These are phyloP conservation scores for Ellobius talpinus DNA, from an alignment of 2,113 vertebrate species.

Conservation along the genomic window DNA sequence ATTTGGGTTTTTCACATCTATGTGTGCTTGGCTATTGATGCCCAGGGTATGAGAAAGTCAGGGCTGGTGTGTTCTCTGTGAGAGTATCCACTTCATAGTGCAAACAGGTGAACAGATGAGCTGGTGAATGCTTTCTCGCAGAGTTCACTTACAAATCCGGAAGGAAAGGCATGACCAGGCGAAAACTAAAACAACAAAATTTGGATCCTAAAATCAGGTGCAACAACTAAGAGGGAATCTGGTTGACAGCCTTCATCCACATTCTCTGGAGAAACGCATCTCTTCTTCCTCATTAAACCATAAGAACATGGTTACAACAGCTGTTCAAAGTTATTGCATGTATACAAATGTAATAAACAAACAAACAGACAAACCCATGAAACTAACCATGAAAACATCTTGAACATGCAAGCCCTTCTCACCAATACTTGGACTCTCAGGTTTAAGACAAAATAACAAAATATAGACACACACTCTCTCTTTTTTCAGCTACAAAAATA, in stretches of 20 bases:
- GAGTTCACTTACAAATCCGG: constrained; percentile 86
- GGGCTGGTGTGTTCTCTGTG: constrained; percentile 80
- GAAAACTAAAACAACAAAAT: constrained; percentile 68
- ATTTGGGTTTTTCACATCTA: not conserved
- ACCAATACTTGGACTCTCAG: constrained; percentile 83
- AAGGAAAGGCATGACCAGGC: constrained; percentile 97
- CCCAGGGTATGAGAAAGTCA: constrained; percentile 82
- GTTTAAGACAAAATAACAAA: constrained; percentile 86
- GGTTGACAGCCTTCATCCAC: constrained; percentile 77
- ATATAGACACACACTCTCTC: constrained; percentile 78
- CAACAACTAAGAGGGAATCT: constrained; percentile 82
- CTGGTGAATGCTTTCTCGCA: constrained; percentile 53
- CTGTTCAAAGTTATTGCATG: constrained; percentile 74
- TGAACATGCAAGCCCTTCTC: constrained; percentile 77
- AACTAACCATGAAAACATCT: constrained; percentile 61
- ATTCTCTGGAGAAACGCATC: constrained; percentile 50
- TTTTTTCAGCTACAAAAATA: not conserved
- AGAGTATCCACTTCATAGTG: constrained; percentile 89
- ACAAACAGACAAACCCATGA: not conserved
- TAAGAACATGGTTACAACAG: constrained; percentile 42
- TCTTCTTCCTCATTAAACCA: constrained; percentile 68
- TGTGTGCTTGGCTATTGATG: not conserved
- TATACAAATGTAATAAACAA: constrained; percentile 67
- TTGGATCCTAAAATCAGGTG: constrained; percentile 89
- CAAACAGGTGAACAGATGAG: constrained; percentile 83